These are phyloP conservation scores for Orgyia antiqua DNA, from an alignment of 2,888 invertebrate genomes.

Conservation along the genomic window DNA sequence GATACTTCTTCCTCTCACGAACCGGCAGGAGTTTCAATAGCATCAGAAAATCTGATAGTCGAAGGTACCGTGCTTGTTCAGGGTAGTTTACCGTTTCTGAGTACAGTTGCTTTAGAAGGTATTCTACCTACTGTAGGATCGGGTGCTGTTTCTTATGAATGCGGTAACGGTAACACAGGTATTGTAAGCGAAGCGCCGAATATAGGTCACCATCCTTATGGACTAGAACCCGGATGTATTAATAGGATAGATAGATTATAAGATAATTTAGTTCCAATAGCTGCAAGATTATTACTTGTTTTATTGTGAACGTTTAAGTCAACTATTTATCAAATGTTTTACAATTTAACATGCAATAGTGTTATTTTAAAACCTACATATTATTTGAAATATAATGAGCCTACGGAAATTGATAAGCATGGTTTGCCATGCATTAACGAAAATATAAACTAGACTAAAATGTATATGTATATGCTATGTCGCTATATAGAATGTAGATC, in stretches of 20 bases:
- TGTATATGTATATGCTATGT: too few species aligned
- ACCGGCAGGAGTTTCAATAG: conserved; percentile 18
- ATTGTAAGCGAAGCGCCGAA: conserved; percentile 9
- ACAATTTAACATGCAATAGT: too few species aligned
- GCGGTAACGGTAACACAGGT: conserved; percentile 13
- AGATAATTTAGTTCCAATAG: too few species aligned
- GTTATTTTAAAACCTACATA: too few species aligned
- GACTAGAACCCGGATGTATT: neutral
- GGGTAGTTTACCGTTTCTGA: conserved; percentile 35
- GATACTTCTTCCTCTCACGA: conserved; percentile 22
- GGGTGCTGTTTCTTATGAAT: conserved; percentile 24
- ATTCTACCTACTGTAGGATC: conserved; percentile 28
- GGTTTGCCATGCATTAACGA: too few species aligned
- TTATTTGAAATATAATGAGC: too few species aligned
- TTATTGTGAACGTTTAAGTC: neutral
- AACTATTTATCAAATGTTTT: neutral
- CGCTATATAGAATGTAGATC: too few species aligned
- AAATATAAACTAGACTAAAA: too few species aligned
- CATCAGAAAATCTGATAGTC: conserved; percentile 34
- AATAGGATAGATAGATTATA: conserved; percentile 4
- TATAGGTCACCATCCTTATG: neutral
- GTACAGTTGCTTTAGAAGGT: conserved; percentile 37
- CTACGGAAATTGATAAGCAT: too few species aligned
- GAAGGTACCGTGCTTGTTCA: conserved; percentile 33
- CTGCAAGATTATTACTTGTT: neutral